Evolutionary conservation across 2,888 invertebrate species (phyloP).

Genomic region (Omphaloscelis lunosa): DNA sequence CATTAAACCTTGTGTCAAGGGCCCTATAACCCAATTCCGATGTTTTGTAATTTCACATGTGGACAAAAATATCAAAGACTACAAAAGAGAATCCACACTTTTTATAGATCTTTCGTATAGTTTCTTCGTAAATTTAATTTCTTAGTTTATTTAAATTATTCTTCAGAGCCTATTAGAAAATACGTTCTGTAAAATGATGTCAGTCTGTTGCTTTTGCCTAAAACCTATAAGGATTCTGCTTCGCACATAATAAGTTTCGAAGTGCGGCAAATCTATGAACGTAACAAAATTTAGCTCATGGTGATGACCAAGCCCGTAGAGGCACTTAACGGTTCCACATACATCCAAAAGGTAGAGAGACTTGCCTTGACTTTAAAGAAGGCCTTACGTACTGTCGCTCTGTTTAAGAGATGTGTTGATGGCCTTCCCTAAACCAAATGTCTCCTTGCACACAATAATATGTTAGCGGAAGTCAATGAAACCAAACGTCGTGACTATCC

Average conservation of each 20-base stretch:
- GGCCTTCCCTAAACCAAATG: background rate
- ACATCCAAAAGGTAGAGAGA: background rate
- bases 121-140: background rate
- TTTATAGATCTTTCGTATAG: background rate
- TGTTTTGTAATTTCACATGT: conserved; percentile 73
- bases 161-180: background rate
- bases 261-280: background rate
- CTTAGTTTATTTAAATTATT: background rate
- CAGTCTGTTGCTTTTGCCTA: background rate
- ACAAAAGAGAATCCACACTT: conserved; percentile 13
- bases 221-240: background rate
- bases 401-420: background rate
- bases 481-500: background rate
- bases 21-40: conserved; percentile 79
- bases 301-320: background rate
- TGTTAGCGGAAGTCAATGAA: conserved; percentile 14
- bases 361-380: background rate
- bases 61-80: conserved; percentile 67
- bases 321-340: background rate
- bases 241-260: background rate
- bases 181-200: background rate
- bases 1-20: conserved; percentile 80
- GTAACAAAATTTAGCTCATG: background rate
- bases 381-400: background rate
- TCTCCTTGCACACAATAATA: background rate